phyloP scores from a whole-genome alignment of 2,888 invertebrate species.

The Scaptomyza tumidula region DNA sequence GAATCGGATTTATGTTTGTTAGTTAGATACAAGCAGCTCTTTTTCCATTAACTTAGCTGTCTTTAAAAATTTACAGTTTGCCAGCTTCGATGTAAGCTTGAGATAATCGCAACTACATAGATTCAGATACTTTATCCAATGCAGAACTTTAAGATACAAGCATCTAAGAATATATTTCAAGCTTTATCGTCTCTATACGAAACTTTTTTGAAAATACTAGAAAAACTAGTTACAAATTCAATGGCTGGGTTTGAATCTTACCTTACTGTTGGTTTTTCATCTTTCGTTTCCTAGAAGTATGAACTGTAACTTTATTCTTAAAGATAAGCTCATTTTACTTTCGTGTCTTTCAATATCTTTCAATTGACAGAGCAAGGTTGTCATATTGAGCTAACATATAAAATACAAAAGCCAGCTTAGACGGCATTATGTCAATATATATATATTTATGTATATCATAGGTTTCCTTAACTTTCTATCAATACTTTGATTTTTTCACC shows the following conservation, averaged over 20 bases:
- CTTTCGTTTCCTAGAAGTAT: too few relatives aligned
- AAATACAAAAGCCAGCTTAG: constrained; percentile 13
- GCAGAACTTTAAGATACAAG: background rate
- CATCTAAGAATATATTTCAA: too few relatives aligned
- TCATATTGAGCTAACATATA: background rate
- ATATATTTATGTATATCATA: background rate
- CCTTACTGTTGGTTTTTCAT: too few relatives aligned
- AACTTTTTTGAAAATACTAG: too few relatives aligned
- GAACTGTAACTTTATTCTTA: background rate
- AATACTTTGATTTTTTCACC: constrained; percentile 43
- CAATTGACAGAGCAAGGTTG: background rate
- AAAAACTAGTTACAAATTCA: too few relatives aligned
- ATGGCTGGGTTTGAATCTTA: too few relatives aligned
- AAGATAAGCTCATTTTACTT: background rate
- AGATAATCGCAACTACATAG: background rate
- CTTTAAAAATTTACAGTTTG: background rate
- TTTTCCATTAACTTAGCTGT: background rate
- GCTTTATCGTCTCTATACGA: too few relatives aligned
- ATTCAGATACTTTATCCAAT: too few relatives aligned
- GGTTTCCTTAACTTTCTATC: constrained; percentile 22
- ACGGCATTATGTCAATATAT: constrained; percentile 4
- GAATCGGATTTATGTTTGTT: constrained; percentile 11
- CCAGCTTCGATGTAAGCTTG: background rate
- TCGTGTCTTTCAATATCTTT: background rate
- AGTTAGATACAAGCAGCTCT: background rate